A percentile compares a stretch with the other conserved stretches of the same genome.
phyloP scores from a whole-genome alignment of 2,113 vertebrate species.

The Eublepharis macularius region DNA sequence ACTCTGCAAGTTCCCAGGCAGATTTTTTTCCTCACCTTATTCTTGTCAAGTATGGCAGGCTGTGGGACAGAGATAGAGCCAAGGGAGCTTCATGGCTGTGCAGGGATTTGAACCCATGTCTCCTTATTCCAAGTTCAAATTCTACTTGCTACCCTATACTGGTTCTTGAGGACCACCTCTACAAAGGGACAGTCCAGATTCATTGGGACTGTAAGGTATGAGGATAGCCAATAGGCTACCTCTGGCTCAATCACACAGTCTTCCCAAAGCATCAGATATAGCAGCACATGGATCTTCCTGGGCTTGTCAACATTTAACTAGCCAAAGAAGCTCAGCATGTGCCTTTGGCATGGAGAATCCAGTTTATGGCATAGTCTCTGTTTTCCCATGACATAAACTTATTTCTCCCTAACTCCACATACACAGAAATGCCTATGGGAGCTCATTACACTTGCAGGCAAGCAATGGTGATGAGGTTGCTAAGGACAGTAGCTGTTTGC shows the following conservation, averaged over 20 bases:
- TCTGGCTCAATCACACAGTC: background rate
- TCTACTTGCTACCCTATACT: background rate
- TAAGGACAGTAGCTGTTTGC: background rate
- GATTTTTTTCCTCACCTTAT: background rate
- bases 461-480: background rate
- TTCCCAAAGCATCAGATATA: background rate
- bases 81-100: background rate
- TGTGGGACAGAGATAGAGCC: background rate
- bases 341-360: background rate
- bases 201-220: background rate
- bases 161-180: background rate
- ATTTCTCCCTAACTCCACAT: background rate
- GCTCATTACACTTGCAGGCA: constrained; percentile 14
- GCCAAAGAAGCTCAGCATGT: background rate
- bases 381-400: background rate
- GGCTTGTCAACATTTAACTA: background rate
- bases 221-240: background rate
- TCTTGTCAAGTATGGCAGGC: background rate
- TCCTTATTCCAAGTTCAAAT: background rate
- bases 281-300: background rate
- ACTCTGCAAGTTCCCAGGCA: background rate
- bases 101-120: background rate
- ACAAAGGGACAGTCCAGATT: background rate
- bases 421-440: constrained; percentile 6
- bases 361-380: background rate